Percentiles rank a stretch among this genome's conserved stretches.
Evolutionary conservation across 92 coral and sea anemone species (phyloP).

Genomic region (Chrysogorgia sp.): DNA sequence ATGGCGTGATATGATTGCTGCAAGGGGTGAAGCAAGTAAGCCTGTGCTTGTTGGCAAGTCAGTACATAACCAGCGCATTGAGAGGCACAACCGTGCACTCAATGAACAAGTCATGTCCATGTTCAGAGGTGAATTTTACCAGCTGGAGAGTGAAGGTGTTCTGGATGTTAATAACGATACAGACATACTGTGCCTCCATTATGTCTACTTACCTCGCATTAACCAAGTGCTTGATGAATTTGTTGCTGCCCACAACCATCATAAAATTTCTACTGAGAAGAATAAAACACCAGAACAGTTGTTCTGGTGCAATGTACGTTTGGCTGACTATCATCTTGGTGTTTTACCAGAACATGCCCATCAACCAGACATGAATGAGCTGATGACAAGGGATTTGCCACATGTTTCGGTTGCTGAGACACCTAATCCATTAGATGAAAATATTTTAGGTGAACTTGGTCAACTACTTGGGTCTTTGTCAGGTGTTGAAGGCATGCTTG

Average conservation of each 20-base stretch:
- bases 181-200: constrained; percentile 65
- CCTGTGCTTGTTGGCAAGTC: constrained; percentile 56
- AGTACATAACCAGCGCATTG: too few species aligned
- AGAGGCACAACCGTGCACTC: too few species aligned
- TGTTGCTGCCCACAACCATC: too few species aligned
- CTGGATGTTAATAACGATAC: too few species aligned
- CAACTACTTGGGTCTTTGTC: neutral
- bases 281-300: constrained; percentile 56
- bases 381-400: constrained; percentile 9
- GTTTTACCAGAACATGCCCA: too few species aligned
- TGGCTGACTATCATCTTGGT: constrained; percentile 19
- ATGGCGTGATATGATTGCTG: constrained; percentile 53
- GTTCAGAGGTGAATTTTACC: too few species aligned
- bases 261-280: constrained; percentile 52
- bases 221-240: too few species aligned
- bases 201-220: constrained; percentile 50
- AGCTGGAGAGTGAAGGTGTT: too few species aligned
- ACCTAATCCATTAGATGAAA: neutral
- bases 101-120: too few species aligned
- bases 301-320: constrained; percentile 49
- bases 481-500: neutral
- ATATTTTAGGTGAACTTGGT: neutral
- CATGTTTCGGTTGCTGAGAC: neutral
- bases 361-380: too few species aligned
- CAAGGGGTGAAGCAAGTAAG: constrained; percentile 57